Conservation (phyloP, 1,140 invertebrate genomes). For the Monomorium pharaonis region DNA sequence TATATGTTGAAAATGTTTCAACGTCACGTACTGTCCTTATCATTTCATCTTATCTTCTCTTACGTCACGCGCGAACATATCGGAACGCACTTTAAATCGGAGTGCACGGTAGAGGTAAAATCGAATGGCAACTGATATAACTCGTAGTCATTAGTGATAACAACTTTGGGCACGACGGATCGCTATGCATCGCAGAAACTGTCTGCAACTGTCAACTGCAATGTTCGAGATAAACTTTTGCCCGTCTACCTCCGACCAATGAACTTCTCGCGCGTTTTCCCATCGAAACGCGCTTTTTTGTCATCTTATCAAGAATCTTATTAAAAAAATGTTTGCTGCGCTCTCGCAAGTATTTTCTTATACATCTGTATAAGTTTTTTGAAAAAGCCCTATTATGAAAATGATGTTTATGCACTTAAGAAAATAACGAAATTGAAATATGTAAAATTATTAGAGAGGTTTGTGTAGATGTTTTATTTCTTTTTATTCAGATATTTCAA, state of each 20-base stretch:
- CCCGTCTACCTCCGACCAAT: constrained; percentile 31
- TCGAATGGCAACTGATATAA: constrained; percentile 73
- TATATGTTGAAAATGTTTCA: not conserved
- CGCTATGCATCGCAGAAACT: constrained; percentile 66
- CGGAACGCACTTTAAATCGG: not conserved
- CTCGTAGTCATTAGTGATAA: constrained; percentile 75
- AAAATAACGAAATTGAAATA: not conserved
- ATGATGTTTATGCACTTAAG: not conserved
- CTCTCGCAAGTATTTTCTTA: not conserved
- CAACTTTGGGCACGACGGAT: constrained; percentile 69
- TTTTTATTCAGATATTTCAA: not conserved
- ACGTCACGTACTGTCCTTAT: not conserved
- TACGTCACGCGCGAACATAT: not conserved
- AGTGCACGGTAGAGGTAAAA: constrained; percentile 49
- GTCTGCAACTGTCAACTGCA: constrained; percentile 69
- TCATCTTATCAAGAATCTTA: constrained; percentile 54
- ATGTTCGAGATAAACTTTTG: constrained; percentile 73
- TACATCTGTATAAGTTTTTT: not conserved
- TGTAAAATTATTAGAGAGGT: not conserved
- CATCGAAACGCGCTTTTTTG: constrained; percentile 42
- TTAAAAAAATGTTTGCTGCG: not conserved
- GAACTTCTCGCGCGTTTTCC: constrained; percentile 45
- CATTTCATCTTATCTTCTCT: not conserved
- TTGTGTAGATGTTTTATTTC: not conserved
- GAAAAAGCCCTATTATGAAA: not conserved